Conservation (phyloP, 2,797 vertebrate species). For the Momotus momota region DNA sequence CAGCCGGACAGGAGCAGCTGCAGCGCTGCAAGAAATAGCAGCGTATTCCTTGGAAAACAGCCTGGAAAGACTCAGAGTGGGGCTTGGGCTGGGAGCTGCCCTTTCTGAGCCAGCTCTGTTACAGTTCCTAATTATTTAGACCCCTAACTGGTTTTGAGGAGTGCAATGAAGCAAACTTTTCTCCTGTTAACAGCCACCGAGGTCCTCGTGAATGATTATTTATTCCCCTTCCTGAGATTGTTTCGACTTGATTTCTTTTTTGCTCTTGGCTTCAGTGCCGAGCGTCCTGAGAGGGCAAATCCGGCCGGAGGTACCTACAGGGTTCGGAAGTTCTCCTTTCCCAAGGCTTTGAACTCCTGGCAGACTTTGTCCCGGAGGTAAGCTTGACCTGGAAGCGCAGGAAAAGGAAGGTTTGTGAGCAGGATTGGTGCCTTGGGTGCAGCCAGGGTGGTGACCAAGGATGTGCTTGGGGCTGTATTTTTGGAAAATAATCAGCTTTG, state of each 20-base stretch:
- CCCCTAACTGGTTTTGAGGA: neutral
- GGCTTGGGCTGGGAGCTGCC: neutral
- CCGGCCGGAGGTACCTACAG: conserved; percentile 74
- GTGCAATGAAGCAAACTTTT: neutral
- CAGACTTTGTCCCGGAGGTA: conserved; percentile 83
- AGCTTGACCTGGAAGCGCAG: conserved; percentile 71
- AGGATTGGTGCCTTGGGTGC: neutral
- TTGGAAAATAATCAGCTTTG: neutral
- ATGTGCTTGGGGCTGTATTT: neutral
- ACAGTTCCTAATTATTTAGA: neutral
- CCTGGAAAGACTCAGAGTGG: accelerated
- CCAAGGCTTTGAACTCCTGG: conserved; percentile 71
- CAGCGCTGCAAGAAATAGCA: accelerated
- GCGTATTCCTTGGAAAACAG: neutral
- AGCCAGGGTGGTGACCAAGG: neutral
- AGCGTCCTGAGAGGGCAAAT: neutral
- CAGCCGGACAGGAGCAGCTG: neutral
- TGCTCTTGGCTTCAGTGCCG: neutral
- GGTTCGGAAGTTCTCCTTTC: conserved; percentile 78
- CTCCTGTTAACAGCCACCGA: neutral
- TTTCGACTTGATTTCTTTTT: neutral
- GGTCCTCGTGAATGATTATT: too few relatives aligned
- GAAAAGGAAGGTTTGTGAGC: neutral
- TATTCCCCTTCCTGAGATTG: neutral
- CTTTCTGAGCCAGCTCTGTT: neutral